Evolutionary conservation across 64 coral and sea anemone species (phyloP).

Genomic region (Dendronephthya gigantea): DNA sequence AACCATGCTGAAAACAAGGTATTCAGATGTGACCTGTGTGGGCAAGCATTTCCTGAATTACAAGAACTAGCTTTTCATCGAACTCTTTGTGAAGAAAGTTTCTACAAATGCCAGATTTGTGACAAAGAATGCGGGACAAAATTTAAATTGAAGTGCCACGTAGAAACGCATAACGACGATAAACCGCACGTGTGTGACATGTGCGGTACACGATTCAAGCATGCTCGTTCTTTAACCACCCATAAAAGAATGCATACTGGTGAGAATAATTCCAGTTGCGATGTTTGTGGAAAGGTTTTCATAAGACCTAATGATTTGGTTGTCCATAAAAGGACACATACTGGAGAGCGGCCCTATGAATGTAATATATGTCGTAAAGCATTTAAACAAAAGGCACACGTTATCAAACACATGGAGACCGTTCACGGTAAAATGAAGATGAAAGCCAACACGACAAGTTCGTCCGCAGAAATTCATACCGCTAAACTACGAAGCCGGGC

Average conservation of each 20-base stretch:
- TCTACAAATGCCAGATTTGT: neutral
- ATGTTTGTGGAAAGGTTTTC: neutral
- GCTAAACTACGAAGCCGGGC: too few relatives aligned
- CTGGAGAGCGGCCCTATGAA: neutral
- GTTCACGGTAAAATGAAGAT: neutral
- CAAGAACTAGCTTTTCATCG: neutral
- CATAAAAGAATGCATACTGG: neutral
- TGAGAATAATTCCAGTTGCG: neutral
- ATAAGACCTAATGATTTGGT: neutral
- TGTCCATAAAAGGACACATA: neutral
- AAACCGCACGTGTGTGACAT: neutral
- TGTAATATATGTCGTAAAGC: neutral
- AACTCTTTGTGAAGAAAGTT: too few relatives aligned
- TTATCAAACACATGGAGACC: neutral
- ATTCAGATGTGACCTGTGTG: neutral
- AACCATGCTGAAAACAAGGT: neutral
- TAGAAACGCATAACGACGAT: neutral
- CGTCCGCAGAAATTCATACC: neutral
- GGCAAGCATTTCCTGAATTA: neutral
- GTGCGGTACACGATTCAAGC: neutral
- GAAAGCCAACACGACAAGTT: neutral
- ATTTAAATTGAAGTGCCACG: neutral
- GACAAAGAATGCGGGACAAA: neutral
- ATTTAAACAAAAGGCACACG: neutral
- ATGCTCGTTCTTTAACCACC: neutral